phyloP scores from a whole-genome alignment of 2,113 vertebrate genomes.

The Balaeniceps rex region DNA sequence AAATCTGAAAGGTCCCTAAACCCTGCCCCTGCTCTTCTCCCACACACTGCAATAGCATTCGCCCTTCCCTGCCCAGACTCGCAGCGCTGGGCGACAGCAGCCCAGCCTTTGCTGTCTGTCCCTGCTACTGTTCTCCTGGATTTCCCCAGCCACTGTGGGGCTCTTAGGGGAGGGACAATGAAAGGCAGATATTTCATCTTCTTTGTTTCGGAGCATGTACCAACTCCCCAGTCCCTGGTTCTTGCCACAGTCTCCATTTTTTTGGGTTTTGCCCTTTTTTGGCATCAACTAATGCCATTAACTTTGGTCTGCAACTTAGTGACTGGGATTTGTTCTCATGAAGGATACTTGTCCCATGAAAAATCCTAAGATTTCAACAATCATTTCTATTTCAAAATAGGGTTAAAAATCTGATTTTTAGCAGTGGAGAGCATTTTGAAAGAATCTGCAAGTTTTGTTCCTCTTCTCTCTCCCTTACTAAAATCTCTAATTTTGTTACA shows the following conservation, averaged over 20 bases:
- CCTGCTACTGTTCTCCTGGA: background rate
- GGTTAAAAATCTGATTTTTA: background rate
- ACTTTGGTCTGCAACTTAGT: background rate
- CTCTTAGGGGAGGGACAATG: background rate
- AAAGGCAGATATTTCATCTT: background rate
- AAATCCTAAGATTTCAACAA: background rate
- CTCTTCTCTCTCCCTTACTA: background rate
- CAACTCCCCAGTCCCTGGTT: background rate
- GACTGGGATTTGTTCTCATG: background rate
- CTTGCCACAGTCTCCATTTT: background rate
- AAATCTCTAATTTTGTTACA: background rate
- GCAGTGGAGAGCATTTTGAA: background rate
- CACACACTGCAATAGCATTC: accelerated
- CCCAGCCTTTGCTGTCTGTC: background rate
- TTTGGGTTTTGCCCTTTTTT: background rate
- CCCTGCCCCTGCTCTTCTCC: background rate
- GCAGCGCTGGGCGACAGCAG: background rate
- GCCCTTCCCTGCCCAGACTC: background rate
- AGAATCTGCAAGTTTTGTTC: background rate
- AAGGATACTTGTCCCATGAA: background rate
- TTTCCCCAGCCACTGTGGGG: background rate
- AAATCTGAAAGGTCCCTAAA: background rate
- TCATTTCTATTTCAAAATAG: background rate
- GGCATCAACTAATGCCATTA: background rate
- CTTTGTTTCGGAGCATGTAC: background rate